These are phyloP conservation scores for Oscheius onirici DNA, from an alignment of 2,888 invertebrate species.

Conservation along the genomic window DNA sequence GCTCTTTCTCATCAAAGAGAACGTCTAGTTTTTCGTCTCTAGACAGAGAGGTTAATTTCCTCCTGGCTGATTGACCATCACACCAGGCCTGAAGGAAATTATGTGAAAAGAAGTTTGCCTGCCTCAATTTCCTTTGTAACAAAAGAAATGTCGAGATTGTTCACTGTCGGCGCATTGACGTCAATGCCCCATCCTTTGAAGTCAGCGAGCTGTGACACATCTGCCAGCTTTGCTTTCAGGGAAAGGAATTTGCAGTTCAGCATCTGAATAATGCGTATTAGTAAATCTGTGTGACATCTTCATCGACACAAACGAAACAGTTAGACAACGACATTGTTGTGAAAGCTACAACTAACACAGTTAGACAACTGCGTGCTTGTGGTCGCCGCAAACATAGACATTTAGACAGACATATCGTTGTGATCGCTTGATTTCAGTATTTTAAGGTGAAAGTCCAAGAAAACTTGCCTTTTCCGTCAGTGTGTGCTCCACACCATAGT, in stretches of 20 bases:
- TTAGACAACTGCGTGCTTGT: too few species aligned
- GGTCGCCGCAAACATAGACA: too few species aligned
- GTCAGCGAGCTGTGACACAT: neutral
- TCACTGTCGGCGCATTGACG: neutral
- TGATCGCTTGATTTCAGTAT: too few species aligned
- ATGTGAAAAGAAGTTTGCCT: neutral
- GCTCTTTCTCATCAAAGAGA: neutral
- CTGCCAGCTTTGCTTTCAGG: neutral
- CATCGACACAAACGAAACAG: too few species aligned
- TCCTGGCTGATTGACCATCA: neutral
- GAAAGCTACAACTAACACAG: too few species aligned
- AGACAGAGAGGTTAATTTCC: slow-evolving; percentile 12
- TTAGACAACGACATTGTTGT: too few species aligned
- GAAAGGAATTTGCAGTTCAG: neutral
- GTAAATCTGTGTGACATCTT: too few species aligned
- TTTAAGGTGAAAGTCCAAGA: neutral
- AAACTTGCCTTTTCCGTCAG: neutral
- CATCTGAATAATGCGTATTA: neutral
- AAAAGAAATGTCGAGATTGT: slow-evolving; percentile 4
- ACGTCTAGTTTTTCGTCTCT: neutral
- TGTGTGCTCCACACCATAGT: neutral
- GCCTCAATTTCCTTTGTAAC: slow-evolving; percentile 9
- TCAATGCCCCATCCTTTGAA: slow-evolving; percentile 20
- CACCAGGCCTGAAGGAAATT: slow-evolving; percentile 11
- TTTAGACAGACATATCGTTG: too few species aligned